Evolutionary conservation across 1,140 invertebrate genomes (phyloP).

Genomic region (Agrilus planipennis): DNA sequence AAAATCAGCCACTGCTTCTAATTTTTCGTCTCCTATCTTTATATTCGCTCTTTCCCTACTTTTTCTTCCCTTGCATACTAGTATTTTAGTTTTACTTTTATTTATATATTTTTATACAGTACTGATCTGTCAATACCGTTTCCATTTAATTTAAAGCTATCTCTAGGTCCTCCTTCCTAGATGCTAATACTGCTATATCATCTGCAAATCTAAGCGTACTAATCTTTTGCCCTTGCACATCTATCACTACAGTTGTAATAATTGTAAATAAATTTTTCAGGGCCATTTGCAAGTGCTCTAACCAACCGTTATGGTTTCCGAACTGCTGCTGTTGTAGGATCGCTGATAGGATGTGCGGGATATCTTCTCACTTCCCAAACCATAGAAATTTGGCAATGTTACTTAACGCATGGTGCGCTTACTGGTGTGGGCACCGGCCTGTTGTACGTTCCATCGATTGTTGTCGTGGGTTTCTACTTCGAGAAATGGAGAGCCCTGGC

Average conservation of each 20-base stretch:
- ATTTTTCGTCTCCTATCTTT: too few species aligned
- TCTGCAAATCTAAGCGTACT: too few species aligned
- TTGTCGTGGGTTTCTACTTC: constrained; percentile 73
- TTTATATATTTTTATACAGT: too few species aligned
- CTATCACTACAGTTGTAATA: neutral
- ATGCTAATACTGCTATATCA: too few species aligned
- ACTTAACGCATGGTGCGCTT: constrained; percentile 50
- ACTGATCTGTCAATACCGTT: too few species aligned
- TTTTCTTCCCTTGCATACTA: too few species aligned
- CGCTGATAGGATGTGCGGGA: constrained; percentile 40
- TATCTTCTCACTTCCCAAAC: constrained; percentile 46
- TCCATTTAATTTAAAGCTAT: too few species aligned
- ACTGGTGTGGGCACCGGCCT: constrained; percentile 75
- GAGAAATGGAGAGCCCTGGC: constrained; percentile 64
- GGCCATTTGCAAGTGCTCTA: constrained; percentile 64
- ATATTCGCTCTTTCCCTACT: too few species aligned
- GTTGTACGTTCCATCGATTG: constrained; percentile 74
- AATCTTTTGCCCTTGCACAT: too few species aligned
- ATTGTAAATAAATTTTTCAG: constrained; percentile 36
- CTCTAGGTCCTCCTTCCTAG: too few species aligned
- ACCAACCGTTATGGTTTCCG: constrained; percentile 64
- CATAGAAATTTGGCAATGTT: constrained; percentile 42
- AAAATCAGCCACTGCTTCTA: too few species aligned
- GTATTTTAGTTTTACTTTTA: too few species aligned
- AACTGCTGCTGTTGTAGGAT: constrained; percentile 53